Percentiles rank a stretch among this genome's conserved stretches.
Evolutionary conservation across 2,113 vertebrate genomes (phyloP).

Genomic region (Cryptomyrus ogoouensis): DNA sequence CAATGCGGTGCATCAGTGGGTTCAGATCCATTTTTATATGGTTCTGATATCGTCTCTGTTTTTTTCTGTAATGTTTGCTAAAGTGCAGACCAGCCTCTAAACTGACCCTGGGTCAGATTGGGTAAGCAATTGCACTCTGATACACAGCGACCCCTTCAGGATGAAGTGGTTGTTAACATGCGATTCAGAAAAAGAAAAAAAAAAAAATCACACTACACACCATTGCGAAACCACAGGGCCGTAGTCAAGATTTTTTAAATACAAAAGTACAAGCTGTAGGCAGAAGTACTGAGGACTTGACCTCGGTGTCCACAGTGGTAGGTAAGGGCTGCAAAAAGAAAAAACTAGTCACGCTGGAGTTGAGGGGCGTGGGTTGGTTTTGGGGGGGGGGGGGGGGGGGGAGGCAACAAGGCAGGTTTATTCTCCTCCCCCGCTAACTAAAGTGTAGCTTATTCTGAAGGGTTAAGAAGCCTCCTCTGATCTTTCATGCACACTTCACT

Average conservation of each 20-base stretch:
- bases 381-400: background rate
- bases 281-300: background rate
- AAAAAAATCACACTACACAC: background rate
- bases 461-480: conserved; percentile 10
- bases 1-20: background rate
- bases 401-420: background rate
- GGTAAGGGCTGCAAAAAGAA: too few species aligned
- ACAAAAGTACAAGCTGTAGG: background rate
- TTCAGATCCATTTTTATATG: background rate
- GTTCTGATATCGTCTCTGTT: background rate
- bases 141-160: background rate
- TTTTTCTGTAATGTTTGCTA: background rate
- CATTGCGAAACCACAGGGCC: background rate
- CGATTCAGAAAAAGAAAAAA: background rate
- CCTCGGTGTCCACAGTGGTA: background rate
- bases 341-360: background rate
- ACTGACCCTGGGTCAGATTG: background rate
- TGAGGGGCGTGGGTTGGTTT: background rate
- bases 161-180: background rate
- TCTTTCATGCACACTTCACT: conserved; percentile 2
- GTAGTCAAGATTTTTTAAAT: background rate
- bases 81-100: background rate
- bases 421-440: background rate
- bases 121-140: background rate
- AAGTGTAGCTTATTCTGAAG: conserved; percentile 7